phyloP scores from a whole-genome alignment of 35 echinoderm and acorn worm species.

The Chiridota heheva region DNA sequence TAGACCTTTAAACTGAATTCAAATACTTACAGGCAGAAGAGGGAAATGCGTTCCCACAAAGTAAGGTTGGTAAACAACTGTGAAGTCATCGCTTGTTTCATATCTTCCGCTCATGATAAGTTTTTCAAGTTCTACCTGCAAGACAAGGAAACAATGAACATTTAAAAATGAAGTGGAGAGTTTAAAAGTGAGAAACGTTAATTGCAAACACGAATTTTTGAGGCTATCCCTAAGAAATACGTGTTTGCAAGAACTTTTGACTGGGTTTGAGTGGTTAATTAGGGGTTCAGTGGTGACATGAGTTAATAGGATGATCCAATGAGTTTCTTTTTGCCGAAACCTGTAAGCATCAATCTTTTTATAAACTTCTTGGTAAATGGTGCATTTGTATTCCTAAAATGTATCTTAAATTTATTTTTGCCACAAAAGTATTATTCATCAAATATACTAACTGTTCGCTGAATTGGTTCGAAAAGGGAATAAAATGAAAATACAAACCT shows the following conservation, averaged over 20 bases:
- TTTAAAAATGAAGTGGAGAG: not conserved
- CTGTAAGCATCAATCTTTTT: too few relatives aligned
- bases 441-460: not conserved
- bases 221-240: too few relatives aligned
- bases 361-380: too few relatives aligned
- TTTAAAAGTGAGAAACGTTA: too few relatives aligned
- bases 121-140: constrained; percentile 18
- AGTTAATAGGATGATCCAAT: too few relatives aligned
- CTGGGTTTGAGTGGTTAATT: too few relatives aligned
- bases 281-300: too few relatives aligned
- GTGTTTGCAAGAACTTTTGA: too few relatives aligned
- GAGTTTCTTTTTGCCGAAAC: too few relatives aligned
- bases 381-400: not conserved
- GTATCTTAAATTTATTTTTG: not conserved
- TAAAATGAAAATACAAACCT: constrained; percentile 18
- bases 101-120: constrained; percentile 46
- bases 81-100: constrained; percentile 64
- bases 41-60: constrained; percentile 40
- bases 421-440: not conserved
- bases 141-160: not conserved
- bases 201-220: too few relatives aligned
- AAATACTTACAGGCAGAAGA: constrained; percentile 30
- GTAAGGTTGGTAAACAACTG: constrained; percentile 49
- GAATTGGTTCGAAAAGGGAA: not conserved
- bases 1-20: too few relatives aligned